Base-by-base conservation (phyloP, 2,797 vertebrate species). In the Synanceia verrucosa region DNA sequence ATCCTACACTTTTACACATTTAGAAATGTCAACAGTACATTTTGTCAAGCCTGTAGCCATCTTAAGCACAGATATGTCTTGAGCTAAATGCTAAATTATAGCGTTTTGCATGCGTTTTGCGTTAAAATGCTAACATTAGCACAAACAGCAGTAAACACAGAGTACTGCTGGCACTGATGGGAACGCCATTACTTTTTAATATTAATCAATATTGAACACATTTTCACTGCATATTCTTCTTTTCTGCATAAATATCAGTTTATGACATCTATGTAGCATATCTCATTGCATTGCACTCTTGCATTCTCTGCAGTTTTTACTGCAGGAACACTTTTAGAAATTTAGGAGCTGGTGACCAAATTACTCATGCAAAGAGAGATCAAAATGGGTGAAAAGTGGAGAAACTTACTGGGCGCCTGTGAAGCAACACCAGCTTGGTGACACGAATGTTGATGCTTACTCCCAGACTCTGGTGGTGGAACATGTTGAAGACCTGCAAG, bases 401-500 rank as follows among this genome's bases (percentile, higher is more conserved):
- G 4, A 63, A 67, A 69, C 97, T 96, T 92, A 99, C 98, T 1
- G 98, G 97, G 31, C 97, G 97, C 23, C 48, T 95, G 82, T 93
- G 95, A 6, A 99, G 95, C 63, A 99, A 87, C 63, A 99, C 95
- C 23, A 99, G 91, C 81, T 97, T 99, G 72, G 96, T 97, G 69
- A 99, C 96, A 64, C 95, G 96, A 78, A 99, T 94, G 89, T 94
- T 95, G 78, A 99, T 93, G 92, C 95, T 94, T 69, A 98, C 88
- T 31, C 97, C 97, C 13, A 99, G 93, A 84, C 96, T 98, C 47
- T 93, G 94, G 79, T 99, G 97, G 55, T 96, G 97, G 89, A 99
- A 99, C 96, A 99, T 97, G 88, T 97, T 99, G 93, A 97, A 97
- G 7, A 99, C 98, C 98, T 99, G 87, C 48, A 59, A 46, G 56